Conservation (phyloP, 2,113 vertebrate species). For the Cinclus mexicanus region DNA sequence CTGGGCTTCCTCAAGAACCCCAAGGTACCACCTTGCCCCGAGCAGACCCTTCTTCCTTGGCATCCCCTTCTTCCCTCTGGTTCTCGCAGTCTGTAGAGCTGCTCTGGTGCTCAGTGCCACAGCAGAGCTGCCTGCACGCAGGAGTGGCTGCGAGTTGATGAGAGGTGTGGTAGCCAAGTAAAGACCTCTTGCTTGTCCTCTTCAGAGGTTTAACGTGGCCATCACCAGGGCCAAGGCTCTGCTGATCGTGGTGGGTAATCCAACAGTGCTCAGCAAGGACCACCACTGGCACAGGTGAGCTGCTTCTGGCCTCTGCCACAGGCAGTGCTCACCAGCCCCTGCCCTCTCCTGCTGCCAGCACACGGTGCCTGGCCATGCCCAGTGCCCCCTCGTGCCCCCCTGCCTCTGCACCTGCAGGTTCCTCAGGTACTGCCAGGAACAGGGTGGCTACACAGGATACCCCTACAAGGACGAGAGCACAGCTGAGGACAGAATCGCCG, state of each 20-base stretch:
- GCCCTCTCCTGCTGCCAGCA: background rate
- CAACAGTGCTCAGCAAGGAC: slow-evolving; percentile 80
- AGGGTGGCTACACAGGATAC: slow-evolving; percentile 74
- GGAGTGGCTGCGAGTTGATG: background rate
- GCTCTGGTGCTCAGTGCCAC: background rate
- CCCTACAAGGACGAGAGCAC: slow-evolving; percentile 44
- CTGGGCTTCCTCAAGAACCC: slow-evolving; percentile 92
- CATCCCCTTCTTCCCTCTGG: background rate
- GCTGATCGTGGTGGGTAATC: slow-evolving; percentile 92
- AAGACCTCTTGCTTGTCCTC: background rate
- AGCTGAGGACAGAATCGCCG: background rate
- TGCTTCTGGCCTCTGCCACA: background rate
- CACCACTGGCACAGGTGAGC: slow-evolving; percentile 81
- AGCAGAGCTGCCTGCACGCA: background rate
- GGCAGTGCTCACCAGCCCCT: rapidly evolving
- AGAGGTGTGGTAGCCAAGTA: background rate
- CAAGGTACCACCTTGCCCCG: slow-evolving; percentile 69
- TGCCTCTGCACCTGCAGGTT: slow-evolving; percentile 66
- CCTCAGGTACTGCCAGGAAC: slow-evolving; percentile 80
- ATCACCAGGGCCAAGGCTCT: slow-evolving; percentile 91
- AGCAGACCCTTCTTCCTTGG: background rate
- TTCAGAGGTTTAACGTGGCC: slow-evolving; percentile 92
- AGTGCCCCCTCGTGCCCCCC: background rate
- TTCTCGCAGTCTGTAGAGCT: background rate
- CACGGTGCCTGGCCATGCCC: background rate